phyloP scores from a whole-genome alignment of 2,113 vertebrate species.

The Notarius lentiginosus region DNA sequence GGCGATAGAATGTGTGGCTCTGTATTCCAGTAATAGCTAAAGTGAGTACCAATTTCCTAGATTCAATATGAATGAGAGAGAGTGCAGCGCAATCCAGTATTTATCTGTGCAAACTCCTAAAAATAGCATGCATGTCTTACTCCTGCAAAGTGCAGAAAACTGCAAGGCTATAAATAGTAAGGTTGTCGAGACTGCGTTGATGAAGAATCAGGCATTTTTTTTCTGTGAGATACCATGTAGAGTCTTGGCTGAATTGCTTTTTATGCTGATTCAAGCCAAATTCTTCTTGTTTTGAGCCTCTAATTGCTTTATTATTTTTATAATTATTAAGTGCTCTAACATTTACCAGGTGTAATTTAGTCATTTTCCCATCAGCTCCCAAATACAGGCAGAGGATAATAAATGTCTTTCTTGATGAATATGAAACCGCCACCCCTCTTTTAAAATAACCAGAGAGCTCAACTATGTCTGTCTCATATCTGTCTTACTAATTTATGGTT shows the following conservation, averaged over 20 bases:
- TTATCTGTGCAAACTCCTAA: constrained; percentile 67
- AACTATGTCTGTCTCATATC: background rate
- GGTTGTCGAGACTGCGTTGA: constrained; percentile 59
- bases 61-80: constrained; percentile 8
- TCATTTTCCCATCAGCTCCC: background rate
- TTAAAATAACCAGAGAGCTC: background rate
- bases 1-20: background rate
- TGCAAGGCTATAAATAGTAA: constrained; percentile 70
- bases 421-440: background rate
- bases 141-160: constrained; percentile 45
- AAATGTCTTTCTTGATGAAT: background rate
- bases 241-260: background rate
- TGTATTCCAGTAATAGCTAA: background rate
- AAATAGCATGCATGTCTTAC: constrained; percentile 66
- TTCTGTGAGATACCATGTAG: constrained; percentile 28
- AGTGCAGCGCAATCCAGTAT: constrained; percentile 66
- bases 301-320: no score
- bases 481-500: background rate
- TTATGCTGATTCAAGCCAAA: constrained; percentile 12
- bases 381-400: background rate
- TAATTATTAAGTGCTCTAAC: background rate
- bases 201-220: constrained; percentile 45
- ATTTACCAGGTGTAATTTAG: background rate
- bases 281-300: background rate
- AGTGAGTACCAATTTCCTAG: background rate